Base-by-base conservation (phyloP, 2,888 invertebrate species). In the Zygaena filipendulae region DNA sequence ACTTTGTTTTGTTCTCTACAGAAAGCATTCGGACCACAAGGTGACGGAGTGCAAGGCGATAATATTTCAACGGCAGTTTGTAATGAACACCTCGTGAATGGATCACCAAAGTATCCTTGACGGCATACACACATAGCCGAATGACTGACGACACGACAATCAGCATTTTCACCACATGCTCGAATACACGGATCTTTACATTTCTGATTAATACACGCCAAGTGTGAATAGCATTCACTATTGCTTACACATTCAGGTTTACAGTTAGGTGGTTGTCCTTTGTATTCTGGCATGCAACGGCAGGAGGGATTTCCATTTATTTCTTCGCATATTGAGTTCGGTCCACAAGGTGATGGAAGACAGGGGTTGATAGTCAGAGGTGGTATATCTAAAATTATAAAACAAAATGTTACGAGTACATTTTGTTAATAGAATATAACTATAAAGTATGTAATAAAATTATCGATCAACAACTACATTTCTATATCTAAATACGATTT, bases 191-290 rank as follows among this genome's bases (percentile, higher is more conserved):
- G 90, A 54, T 87, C 87, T 57, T 80, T 82, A 56, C 91, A 91
- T 71, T 87, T 88, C 45, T 86, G 84, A 50, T 86, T 86, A 3
- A 88, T 77, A 52, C 91, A 91, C 30, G 91, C 88, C 42, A 88
- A 70, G 39, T 85, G 82, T 42, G 82, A 82, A 3, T 84, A 56
- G 50, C 91, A 92, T 64, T 92, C 91, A 29, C 85, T 84, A 49
- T 90, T 91, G 42, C 87, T 86, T 20, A 88, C 79, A 61, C 92
- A 93, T 69, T 92, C 92, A 1, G 91, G 91, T 40, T 86, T 82
- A 47, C 91, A 92, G 45, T 88, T 87, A 1, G 91, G 91, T 23
- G 92, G 90, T 30, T 84, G 75, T 26, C 91, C 90, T 32, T 80
- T 81, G 45, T 84, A 88, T 47, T 84, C 84, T 21, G 85, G 82